Evolutionary conservation across 37 sponge, comb jelly and placozoan species (phyloP).

Genomic region (Beroe ovata): DNA sequence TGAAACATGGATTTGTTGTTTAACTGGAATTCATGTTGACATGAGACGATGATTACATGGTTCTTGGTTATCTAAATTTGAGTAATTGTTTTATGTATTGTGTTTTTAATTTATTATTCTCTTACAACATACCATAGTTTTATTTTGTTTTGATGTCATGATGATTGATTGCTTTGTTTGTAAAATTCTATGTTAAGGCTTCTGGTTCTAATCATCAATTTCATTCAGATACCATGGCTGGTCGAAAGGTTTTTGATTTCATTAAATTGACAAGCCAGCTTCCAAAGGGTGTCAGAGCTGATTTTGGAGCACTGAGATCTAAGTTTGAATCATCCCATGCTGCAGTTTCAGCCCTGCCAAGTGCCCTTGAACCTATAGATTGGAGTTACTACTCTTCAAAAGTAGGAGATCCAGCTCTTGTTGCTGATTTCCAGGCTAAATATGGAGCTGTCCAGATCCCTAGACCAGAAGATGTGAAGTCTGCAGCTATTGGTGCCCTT

Average conservation of each 20-base stretch:
- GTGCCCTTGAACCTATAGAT: conserved; percentile 55
- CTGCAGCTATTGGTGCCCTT: conserved; percentile 21
- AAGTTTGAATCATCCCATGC: conserved; percentile 38
- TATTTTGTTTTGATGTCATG: too few relatives aligned
- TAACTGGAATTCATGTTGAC: too few relatives aligned
- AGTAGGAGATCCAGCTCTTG: conserved; percentile 37
- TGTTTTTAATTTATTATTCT: too few relatives aligned
- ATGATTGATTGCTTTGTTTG: too few relatives aligned
- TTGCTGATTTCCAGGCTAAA: conserved; percentile 54
- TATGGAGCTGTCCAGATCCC: conserved; percentile 53
- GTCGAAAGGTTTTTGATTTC: conserved; percentile 62
- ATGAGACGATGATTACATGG: too few relatives aligned
- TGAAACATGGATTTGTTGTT: conserved; percentile 85
- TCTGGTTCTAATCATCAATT: too few relatives aligned
- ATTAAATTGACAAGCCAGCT: conserved; percentile 53
- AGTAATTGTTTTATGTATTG: too few relatives aligned
- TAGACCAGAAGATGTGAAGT: not conserved
- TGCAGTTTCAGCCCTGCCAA: conserved; percentile 33
- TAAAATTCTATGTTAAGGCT: too few relatives aligned
- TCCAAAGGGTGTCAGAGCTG: conserved; percentile 39
- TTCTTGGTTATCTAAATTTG: too few relatives aligned
- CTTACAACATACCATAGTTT: too few relatives aligned
- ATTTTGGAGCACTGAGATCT: conserved; percentile 39
- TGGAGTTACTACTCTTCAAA: conserved; percentile 41
- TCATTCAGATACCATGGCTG: conserved; percentile 30